phyloP scores from a whole-genome alignment of 2,888 invertebrate genomes.

The Drepanosiphum platanoidis region DNA sequence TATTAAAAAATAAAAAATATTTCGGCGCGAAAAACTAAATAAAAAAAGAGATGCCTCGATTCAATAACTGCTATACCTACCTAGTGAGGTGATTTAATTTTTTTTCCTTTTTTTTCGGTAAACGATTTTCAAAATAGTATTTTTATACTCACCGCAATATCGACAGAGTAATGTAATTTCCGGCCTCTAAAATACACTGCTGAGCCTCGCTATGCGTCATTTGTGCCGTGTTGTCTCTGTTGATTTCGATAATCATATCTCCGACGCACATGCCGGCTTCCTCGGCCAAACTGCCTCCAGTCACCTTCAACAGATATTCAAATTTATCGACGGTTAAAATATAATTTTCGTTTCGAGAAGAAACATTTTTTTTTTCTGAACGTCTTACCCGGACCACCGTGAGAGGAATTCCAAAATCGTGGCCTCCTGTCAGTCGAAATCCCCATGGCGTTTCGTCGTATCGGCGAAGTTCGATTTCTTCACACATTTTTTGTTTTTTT shows the following conservation, averaged over 20 bases:
- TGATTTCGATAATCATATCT: constrained; percentile 84
- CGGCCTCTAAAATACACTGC: constrained; percentile 76
- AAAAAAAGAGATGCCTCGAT: too few species aligned
- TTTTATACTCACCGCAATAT: constrained; percentile 73
- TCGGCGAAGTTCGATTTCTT: constrained; percentile 64
- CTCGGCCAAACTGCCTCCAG: constrained; percentile 83
- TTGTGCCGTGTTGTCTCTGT: constrained; percentile 74
- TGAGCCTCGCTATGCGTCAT: constrained; percentile 83
- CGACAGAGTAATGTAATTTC: constrained; percentile 77
- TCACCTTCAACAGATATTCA: constrained; percentile 75
- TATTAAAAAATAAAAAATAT: too few species aligned
- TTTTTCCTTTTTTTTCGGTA: not conserved
- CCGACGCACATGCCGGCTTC: constrained; percentile 83
- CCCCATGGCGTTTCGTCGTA: constrained; percentile 78
- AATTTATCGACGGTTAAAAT: not conserved
- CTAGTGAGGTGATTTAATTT: too few species aligned
- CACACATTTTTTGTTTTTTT: constrained; percentile 65
- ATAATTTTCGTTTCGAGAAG: not conserved
- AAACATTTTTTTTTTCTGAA: not conserved
- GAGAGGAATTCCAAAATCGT: constrained; percentile 78
- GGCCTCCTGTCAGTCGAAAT: constrained; percentile 79
- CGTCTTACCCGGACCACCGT: constrained; percentile 78
- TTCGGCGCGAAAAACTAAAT: too few species aligned
- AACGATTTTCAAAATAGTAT: not conserved
- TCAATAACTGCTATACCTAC: too few species aligned